phyloP scores from a whole-genome alignment of 2,888 invertebrate genomes.

The Alsophila aescularia region DNA sequence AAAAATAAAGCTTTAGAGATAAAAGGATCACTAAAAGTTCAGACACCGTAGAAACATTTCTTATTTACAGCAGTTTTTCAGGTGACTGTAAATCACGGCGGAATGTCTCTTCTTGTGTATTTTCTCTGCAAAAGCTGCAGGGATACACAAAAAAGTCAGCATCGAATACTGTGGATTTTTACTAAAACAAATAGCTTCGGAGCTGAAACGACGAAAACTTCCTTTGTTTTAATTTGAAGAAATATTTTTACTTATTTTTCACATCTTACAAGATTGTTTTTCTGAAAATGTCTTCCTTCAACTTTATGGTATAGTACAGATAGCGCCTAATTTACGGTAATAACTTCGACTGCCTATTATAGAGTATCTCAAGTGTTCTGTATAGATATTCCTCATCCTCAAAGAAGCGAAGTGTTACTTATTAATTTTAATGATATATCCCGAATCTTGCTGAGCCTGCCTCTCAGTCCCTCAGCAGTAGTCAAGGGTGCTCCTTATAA shows the following conservation, averaged over 20 bases:
- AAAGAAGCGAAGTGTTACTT: conserved; percentile 58
- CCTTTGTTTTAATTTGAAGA: not conserved
- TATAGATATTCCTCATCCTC: conserved; percentile 20
- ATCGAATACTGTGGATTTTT: conserved; percentile 12
- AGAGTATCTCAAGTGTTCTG: conserved; percentile 17
- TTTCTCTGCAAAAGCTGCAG: conserved; percentile 51
- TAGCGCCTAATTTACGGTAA: not conserved
- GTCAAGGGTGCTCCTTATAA: conserved; percentile 70
- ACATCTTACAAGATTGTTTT: not conserved
- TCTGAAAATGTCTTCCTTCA: no score
- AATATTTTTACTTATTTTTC: not conserved
- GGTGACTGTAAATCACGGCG: conserved; percentile 56
- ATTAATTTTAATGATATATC: conserved; percentile 72
- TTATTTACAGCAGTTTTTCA: conserved; percentile 18
- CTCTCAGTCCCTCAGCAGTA: conserved; percentile 44
- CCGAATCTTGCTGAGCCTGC: conserved; percentile 72
- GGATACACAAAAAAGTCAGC: conserved; percentile 41
- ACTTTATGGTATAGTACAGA: no score
- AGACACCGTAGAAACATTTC: not conserved
- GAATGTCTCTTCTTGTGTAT: conserved; percentile 50
- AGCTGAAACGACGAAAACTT: not conserved
- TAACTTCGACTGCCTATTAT: conserved; percentile 3
- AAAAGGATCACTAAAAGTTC: not conserved
- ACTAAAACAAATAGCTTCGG: conserved; percentile 6
- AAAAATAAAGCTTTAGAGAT: not conserved